Percentiles rank a stretch among this genome's conserved stretches.
phyloP scores from a whole-genome alignment of 2,113 vertebrate genomes.

The Oncorhynchus mykiss region DNA sequence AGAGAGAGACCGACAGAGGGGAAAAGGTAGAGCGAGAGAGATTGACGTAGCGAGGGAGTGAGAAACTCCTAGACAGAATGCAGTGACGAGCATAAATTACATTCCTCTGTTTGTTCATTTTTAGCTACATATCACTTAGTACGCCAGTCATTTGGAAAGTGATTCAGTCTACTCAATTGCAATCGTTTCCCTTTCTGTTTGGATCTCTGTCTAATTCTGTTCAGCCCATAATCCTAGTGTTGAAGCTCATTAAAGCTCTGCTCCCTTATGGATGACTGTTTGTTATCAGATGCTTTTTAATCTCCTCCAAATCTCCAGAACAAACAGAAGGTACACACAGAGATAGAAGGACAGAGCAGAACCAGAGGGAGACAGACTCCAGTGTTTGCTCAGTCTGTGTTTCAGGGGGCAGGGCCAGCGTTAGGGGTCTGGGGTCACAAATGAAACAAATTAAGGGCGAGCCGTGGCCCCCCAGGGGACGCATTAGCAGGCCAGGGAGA shows the following conservation, averaged over 20 bases:
- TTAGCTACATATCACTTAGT: too few relatives aligned
- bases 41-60: constrained; percentile 14
- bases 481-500: constrained; percentile 64
- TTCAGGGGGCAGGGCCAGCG: constrained; percentile 46
- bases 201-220: too few relatives aligned
- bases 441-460: constrained; percentile 76
- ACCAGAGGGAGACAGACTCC: constrained; percentile 29
- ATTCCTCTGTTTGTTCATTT: background rate
- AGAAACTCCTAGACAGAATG: constrained; percentile 4
- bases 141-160: too few relatives aligned
- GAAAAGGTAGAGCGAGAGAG: background rate
- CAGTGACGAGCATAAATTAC: constrained; percentile 12
- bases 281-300: background rate
- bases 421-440: constrained; percentile 64
- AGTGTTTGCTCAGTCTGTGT: constrained; percentile 53
- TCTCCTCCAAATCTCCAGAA: background rate
- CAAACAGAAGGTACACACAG: background rate
- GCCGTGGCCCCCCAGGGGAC: constrained; percentile 65
- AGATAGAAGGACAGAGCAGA: constrained; percentile 16
- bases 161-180: too few relatives aligned
- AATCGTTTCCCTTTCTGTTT: too few relatives aligned
- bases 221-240: too few relatives aligned
- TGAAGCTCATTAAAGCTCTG: background rate
- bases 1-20: background rate
- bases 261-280: background rate